phyloP scores from a whole-genome alignment of 2,797 vertebrate genomes.

The Gila robusta region DNA sequence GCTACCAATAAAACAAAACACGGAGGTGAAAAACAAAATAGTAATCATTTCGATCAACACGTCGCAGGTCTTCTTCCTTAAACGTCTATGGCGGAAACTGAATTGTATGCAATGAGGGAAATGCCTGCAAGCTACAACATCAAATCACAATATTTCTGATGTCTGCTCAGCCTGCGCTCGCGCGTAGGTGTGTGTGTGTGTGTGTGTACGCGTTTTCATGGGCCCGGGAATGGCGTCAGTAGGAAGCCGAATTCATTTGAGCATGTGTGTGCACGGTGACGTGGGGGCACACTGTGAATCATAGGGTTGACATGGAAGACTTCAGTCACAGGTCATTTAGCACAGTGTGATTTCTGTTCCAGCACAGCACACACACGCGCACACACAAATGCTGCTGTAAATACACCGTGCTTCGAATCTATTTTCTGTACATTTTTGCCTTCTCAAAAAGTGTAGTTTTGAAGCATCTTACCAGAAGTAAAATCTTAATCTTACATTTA shows the following conservation, averaged over 20 bases:
- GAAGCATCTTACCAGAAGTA: slow-evolving; percentile 20
- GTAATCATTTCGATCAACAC: slow-evolving; percentile 20
- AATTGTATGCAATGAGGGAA: slow-evolving; percentile 12
- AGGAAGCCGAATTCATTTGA: slow-evolving; percentile 45
- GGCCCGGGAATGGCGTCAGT: slow-evolving; percentile 36
- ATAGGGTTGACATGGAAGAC: slow-evolving; percentile 58
- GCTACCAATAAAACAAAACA: slow-evolving; percentile 39
- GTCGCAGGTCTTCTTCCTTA: neutral
- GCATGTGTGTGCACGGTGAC: slow-evolving; percentile 47
- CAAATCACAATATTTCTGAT: slow-evolving; percentile 23
- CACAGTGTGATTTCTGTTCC: slow-evolving; percentile 56
- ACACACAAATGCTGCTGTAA: slow-evolving; percentile 18
- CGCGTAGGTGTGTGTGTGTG: slow-evolving; percentile 16
- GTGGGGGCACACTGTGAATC: slow-evolving; percentile 55
- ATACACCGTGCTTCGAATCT: slow-evolving; percentile 9
- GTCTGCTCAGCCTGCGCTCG: neutral
- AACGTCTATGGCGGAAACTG: neutral
- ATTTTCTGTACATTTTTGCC: neutral
- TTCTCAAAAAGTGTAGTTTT: neutral
- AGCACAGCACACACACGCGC: slow-evolving; percentile 34
- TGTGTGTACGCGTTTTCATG: slow-evolving; percentile 1
- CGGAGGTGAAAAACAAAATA: slow-evolving; percentile 35
- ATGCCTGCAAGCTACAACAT: neutral
- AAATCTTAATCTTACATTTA: neutral
- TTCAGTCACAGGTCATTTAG: slow-evolving; percentile 62